Conservation (phyloP, 2,113 vertebrate genomes). For the Oreotrochilus melanogaster region DNA sequence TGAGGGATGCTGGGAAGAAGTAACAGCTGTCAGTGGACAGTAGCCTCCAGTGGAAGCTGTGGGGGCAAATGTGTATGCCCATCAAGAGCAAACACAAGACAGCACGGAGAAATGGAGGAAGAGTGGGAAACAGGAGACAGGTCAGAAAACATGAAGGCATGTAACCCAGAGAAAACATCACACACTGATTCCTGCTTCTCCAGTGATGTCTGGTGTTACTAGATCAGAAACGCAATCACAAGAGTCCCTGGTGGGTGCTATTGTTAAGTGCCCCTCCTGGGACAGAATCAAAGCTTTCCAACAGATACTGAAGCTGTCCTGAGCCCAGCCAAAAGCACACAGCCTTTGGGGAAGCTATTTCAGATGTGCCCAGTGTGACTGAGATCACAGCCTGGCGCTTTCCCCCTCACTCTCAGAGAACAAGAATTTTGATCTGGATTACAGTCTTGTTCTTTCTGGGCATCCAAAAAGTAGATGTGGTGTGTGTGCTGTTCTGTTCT, state of each 20-base stretch:
- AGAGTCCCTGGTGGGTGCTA: neutral
- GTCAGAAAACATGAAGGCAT: rapidly evolving
- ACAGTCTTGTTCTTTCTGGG: neutral
- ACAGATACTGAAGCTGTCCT: neutral
- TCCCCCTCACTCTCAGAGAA: neutral
- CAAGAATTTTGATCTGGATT: slow-evolving; percentile 50
- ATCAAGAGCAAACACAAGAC: neutral
- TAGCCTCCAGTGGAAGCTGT: neutral
- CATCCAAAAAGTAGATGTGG: slow-evolving; percentile 18
- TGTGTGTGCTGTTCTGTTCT: slow-evolving; percentile 24
- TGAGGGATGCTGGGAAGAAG: neutral
- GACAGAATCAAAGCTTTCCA: slow-evolving; percentile 18
- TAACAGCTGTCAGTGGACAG: neutral
- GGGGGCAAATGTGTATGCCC: neutral
- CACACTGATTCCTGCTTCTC: neutral
- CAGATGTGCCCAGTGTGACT: neutral
- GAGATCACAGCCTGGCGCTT: neutral
- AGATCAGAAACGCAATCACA: slow-evolving; percentile 25
- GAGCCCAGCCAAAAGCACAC: neutral
- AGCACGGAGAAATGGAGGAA: neutral
- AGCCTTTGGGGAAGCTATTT: neutral
- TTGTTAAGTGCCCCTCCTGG: neutral
- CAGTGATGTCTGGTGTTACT: neutral
- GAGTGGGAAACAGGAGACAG: neutral
- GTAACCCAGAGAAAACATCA: neutral